These are phyloP conservation scores for Amblyornis subalaris DNA, from an alignment of 2,113 vertebrate species.

Conservation along the genomic window DNA sequence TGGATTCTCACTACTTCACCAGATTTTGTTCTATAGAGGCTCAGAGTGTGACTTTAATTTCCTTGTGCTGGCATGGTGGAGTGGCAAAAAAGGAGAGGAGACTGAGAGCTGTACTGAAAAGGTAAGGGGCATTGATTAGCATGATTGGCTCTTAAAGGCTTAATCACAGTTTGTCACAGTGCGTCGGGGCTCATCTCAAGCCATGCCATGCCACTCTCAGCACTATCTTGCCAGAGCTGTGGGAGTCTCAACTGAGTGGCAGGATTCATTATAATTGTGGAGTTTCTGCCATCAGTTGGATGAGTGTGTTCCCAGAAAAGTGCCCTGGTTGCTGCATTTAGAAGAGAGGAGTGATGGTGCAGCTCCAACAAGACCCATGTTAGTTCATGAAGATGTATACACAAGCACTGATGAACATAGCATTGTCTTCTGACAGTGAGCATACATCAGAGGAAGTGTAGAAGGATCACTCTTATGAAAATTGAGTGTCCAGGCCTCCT, in stretches of 20 bases:
- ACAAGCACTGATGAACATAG: not conserved
- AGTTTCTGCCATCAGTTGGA: rapidly evolving
- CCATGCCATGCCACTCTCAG: not conserved
- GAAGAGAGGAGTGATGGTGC: not conserved
- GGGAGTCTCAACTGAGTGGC: not conserved
- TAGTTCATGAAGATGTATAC: not conserved
- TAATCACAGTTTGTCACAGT: rapidly evolving
- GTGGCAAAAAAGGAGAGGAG: not conserved
- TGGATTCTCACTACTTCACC: not conserved
- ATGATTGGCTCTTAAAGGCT: not conserved
- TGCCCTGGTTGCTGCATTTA: not conserved
- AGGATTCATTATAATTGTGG: not conserved
- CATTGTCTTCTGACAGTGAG: not conserved
- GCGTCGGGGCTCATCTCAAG: not conserved
- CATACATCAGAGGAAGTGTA: rapidly evolving
- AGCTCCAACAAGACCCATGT: not conserved
- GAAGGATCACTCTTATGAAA: not conserved
- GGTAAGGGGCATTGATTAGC: not conserved
- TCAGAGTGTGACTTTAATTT: not conserved
- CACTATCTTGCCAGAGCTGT: not conserved
- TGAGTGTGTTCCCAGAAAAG: not conserved
- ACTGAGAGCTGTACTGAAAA: not conserved
- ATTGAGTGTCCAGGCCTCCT: not conserved
- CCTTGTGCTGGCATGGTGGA: not conserved
- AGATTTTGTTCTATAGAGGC: not conserved